Conservation (phyloP, 2,888 invertebrate genomes). For the Euphydryas editha region DNA sequence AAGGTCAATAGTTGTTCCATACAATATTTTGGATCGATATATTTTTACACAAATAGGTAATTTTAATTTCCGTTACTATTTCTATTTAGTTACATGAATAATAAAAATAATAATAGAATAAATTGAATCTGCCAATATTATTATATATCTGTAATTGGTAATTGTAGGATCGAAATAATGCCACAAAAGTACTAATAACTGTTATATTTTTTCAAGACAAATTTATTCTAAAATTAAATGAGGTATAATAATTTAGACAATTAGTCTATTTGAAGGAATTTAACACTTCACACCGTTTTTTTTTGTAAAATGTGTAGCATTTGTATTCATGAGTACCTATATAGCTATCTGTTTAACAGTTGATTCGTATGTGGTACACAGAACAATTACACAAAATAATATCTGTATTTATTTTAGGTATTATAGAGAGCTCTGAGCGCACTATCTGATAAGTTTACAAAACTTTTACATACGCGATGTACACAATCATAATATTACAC, state of each 20-base stretch:
- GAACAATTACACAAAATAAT: conserved; percentile 28
- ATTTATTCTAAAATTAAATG: conserved; percentile 78
- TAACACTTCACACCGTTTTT: conserved; percentile 61
- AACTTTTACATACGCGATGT: conserved; percentile 59
- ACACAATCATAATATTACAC: conserved; percentile 40
- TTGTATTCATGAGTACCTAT: conserved; percentile 29
- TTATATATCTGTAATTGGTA: neutral
- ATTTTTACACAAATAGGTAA: conserved; percentile 27
- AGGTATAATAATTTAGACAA: conserved; percentile 79
- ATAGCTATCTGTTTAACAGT: conserved; percentile 27
- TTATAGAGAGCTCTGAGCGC: conserved; percentile 37
- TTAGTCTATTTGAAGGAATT: conserved; percentile 68
- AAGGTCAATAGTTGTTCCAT: conserved; percentile 59
- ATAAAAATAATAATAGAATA: conserved; percentile 7
- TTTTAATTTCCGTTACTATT: conserved; percentile 10
- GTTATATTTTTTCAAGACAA: conserved; percentile 75
- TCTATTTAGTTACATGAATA: conserved; percentile 10
- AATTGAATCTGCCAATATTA: neutral
- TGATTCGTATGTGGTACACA: conserved; percentile 32
- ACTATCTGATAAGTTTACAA: conserved; percentile 22
- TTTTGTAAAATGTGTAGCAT: conserved; percentile 55
- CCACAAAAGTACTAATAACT: conserved; percentile 48
- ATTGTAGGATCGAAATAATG: conserved; percentile 39
- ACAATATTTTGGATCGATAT: conserved; percentile 43
- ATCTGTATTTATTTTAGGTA: conserved; percentile 13